Base-by-base conservation (phyloP, 2,888 invertebrate species). In the Conchocele bisecta region DNA sequence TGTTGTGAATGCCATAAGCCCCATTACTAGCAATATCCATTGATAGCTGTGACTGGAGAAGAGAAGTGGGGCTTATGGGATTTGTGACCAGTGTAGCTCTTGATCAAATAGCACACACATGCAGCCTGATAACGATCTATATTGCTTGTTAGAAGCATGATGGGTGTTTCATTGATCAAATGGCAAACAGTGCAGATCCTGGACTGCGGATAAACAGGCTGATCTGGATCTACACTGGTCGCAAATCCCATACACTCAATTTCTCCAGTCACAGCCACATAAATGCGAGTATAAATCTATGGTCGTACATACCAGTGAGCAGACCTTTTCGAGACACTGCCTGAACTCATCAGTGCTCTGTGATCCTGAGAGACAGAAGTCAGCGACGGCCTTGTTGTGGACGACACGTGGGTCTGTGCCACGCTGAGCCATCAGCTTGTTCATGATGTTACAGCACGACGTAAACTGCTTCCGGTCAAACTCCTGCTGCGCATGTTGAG, bases 351-450 rank as follows among this genome's bases (percentile, higher is more conserved):
- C 95, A 15, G 95, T 94, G 84, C 95, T 95, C 81, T 94, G 95
- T 86, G 95, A 85, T 5, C 86, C 87, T 41, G 90, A 90, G 33
- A 86, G 94, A 90, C 95, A 96, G 91, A 95, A 97, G 87, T 96
- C 96, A 0, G 94, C 94, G 0, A 98, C 94, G 28, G 95, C 94
- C 91, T 95, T 95, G 89, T 98, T 98, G 86, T 96, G 96, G 46
- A 94, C 93, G 1, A 96, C 94, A 88, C 96, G 94, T 72, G 94
- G 93, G 91, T 95, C 95, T n/a, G 56, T 63, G 1, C 71, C 64
- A 44, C 88, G 58, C 50, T 77, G 78, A 7, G 77, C 79, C 87
- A 95, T 94, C 72, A 96, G 89, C 88, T 95, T 94, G 72, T 92
- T 93, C 79, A 96, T 92, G 4, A 93, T 86, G 79, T 93, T 93